These are phyloP conservation scores for Chrosomus eos DNA, from an alignment of 2,797 vertebrate genomes.

Conservation along the genomic window DNA sequence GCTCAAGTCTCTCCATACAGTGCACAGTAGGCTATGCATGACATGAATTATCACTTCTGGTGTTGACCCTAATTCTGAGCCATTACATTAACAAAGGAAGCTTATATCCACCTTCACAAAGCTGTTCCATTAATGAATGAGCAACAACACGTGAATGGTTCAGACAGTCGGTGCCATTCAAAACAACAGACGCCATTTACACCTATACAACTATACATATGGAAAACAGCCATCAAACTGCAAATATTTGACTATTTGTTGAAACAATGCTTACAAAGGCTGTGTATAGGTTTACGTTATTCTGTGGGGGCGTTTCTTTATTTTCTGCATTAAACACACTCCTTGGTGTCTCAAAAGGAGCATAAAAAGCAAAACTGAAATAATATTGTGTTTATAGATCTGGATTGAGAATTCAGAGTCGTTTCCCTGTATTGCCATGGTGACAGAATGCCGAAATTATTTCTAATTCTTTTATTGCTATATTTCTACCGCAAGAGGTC, in stretches of 20 bases:
- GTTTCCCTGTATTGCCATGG: not conserved
- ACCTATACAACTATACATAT: slow-evolving; percentile 11
- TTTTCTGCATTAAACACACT: not conserved
- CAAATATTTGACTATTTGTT: slow-evolving; percentile 6
- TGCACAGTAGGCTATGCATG: slow-evolving; percentile 15
- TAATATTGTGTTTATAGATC: not conserved
- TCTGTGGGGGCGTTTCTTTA: not conserved
- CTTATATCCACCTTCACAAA: not conserved
- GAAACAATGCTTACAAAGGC: not conserved
- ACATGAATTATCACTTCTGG: slow-evolving; percentile 32
- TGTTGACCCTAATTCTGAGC: slow-evolving; percentile 17
- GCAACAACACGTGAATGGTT: slow-evolving; percentile 7
- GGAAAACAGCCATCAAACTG: not conserved
- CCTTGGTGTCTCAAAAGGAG: not conserved
- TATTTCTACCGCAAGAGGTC: slow-evolving; percentile 15
- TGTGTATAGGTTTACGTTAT: not conserved
- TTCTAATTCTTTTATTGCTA: not conserved
- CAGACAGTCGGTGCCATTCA: not conserved
- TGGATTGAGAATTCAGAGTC: not conserved
- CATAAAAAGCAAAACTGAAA: not conserved
- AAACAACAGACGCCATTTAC: slow-evolving; percentile 6
- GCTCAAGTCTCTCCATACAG: slow-evolving; percentile 37
- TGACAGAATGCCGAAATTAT: not conserved
- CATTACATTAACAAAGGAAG: slow-evolving; percentile 25
- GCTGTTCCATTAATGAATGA: slow-evolving; percentile 27